Conservation (phyloP, 1,140 invertebrate species). For the Pachyrhynchus sulphureomaculatus region DNA sequence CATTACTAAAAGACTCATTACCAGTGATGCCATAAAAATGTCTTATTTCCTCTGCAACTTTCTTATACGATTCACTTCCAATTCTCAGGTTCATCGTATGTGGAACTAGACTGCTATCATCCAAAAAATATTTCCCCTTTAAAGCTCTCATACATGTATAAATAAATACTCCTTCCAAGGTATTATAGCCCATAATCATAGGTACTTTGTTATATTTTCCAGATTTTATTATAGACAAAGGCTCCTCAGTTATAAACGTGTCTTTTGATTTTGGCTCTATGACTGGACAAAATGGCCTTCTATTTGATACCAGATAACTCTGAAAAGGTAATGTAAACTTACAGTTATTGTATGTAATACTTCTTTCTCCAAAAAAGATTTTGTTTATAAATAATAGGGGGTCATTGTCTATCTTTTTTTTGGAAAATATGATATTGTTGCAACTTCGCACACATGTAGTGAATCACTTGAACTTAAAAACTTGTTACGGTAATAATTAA, state of each 20-base stretch:
- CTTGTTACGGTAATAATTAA: too few species aligned
- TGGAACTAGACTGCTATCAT: constrained; percentile 43
- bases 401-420: too few species aligned
- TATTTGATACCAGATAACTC: constrained; percentile 46
- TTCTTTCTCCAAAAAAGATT: too few species aligned
- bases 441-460: too few species aligned
- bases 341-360: too few species aligned
- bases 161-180: constrained; percentile 46
- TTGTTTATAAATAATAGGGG: too few species aligned
- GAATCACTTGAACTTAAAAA: too few species aligned
- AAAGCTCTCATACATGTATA: constrained; percentile 53
- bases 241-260: constrained; percentile 54
- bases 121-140: constrained; percentile 42
- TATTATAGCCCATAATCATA: constrained; percentile 58
- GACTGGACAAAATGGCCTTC: constrained; percentile 54
- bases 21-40: constrained; percentile 7
- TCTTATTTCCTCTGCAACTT: constrained; percentile 53
- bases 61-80: constrained; percentile 48
- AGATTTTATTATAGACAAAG: constrained; percentile 51
- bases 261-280: constrained; percentile 52
- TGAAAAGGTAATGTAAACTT: constrained; percentile 39
- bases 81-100: constrained; percentile 52
- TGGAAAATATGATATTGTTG: too few species aligned
- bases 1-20: not conserved
- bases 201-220: constrained; percentile 53